Percentiles rank a stretch among this genome's conserved stretches.
Conservation (phyloP, 2,113 vertebrate genomes). For the Alethe castanea region DNA sequence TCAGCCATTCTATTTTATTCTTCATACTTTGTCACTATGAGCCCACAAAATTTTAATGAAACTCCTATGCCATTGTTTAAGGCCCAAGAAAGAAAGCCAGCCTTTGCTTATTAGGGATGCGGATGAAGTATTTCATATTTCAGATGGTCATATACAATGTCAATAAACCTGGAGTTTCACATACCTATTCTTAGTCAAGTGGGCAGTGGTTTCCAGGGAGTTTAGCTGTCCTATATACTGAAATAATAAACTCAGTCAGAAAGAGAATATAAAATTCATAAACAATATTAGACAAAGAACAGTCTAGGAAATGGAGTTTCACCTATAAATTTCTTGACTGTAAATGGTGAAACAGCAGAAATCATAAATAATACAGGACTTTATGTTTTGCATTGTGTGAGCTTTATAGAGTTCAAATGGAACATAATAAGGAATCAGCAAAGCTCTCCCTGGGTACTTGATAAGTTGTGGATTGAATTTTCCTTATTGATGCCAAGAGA, state of each 20-base stretch:
- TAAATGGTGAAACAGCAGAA: constrained; percentile 29
- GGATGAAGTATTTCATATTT: constrained; percentile 7
- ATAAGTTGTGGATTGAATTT: constrained; percentile 5
- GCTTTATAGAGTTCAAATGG: constrained; percentile 44
- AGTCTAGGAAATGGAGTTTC: constrained; percentile 40
- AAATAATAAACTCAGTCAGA: constrained; percentile 29
- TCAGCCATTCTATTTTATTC: not conserved
- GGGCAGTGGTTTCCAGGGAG: constrained; percentile 17
- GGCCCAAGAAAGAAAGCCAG: not conserved
- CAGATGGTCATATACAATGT: not conserved
- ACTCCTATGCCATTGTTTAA: not conserved
- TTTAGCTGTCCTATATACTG: not conserved
- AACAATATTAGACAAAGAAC: constrained; percentile 8
- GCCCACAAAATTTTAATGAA: constrained; percentile 7
- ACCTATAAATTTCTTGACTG: constrained; percentile 28
- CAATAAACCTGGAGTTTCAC: constrained; percentile 2
- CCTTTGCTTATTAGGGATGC: not conserved
- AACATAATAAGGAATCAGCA: constrained; percentile 54
- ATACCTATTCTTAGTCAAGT: constrained; percentile 2
- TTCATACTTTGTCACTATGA: not conserved
- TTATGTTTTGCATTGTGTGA: constrained; percentile 40
- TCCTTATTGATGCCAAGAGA: not conserved
- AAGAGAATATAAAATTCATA: constrained; percentile 31
- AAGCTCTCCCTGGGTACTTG: constrained; percentile 24
- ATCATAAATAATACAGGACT: constrained; percentile 54